Evolutionary conservation across 1,140 invertebrate genomes (phyloP).

Genomic region (Arion vulgaris): DNA sequence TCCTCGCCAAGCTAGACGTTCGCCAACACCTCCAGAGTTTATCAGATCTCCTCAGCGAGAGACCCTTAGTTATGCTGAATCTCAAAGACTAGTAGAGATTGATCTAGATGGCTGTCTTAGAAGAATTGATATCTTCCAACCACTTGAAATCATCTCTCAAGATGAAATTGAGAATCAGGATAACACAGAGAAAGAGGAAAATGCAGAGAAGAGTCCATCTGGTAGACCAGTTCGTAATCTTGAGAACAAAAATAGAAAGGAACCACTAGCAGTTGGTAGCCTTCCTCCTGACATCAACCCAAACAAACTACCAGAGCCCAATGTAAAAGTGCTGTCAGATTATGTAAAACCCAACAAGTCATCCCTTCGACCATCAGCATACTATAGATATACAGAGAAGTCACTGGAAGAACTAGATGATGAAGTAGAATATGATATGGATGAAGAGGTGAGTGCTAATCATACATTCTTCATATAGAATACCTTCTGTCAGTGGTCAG

Average conservation of each 20-base stretch:
- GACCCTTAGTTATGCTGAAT: slow-evolving; percentile 82
- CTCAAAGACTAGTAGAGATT: slow-evolving; percentile 87
- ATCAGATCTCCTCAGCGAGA: slow-evolving; percentile 63
- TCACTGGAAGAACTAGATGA: slow-evolving; percentile 94
- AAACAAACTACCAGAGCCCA: slow-evolving; percentile 83
- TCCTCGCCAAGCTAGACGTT: slow-evolving; percentile 64
- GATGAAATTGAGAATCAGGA: slow-evolving; percentile 71
- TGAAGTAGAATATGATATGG: slow-evolving; percentile 96
- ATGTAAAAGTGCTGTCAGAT: slow-evolving; percentile 84
- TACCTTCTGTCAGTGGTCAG: too few relatives aligned
- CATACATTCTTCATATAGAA: neutral
- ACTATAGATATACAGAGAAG: slow-evolving; percentile 92
- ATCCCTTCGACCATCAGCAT: slow-evolving; percentile 84
- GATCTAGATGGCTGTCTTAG: slow-evolving; percentile 82
- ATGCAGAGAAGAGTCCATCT: slow-evolving; percentile 65
- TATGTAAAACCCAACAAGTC: slow-evolving; percentile 85
- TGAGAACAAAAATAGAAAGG: slow-evolving; percentile 61
- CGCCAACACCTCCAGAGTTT: slow-evolving; percentile 71
- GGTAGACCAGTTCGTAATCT: slow-evolving; percentile 30
- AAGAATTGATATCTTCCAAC: slow-evolving; percentile 74
- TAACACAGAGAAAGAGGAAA: slow-evolving; percentile 71
- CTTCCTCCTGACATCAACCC: slow-evolving; percentile 45
- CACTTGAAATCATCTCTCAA: slow-evolving; percentile 72
- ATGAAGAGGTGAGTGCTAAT: slow-evolving; percentile 82
- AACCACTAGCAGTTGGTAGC: slow-evolving; percentile 50